phyloP scores from a whole-genome alignment of 2,113 vertebrate genomes.

The Amazona guildingii region DNA sequence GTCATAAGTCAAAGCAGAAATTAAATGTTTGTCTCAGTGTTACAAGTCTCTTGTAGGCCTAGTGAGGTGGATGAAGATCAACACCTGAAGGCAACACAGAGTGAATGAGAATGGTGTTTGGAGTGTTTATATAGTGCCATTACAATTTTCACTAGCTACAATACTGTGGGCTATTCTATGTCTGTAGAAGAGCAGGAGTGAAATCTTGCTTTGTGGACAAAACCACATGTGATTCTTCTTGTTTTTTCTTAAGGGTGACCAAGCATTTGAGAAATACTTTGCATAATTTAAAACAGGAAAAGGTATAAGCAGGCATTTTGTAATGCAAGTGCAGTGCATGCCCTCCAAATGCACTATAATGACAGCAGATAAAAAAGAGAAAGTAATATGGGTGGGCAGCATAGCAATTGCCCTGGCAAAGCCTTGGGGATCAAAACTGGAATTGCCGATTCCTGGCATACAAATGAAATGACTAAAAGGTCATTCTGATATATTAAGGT shows the following conservation, averaged over 20 bases:
- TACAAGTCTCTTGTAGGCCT: background rate
- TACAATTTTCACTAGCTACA: background rate
- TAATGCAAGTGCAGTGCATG: fast-evolving
- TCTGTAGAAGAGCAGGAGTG: background rate
- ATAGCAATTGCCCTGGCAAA: background rate
- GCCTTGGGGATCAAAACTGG: background rate
- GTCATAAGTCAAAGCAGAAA: background rate
- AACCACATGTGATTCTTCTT: background rate
- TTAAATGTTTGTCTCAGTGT: background rate
- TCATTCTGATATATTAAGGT: background rate
- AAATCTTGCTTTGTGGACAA: background rate
- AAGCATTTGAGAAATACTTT: background rate
- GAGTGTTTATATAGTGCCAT: background rate
- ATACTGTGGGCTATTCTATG: background rate
- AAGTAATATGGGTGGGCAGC: background rate
- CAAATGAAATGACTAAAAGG: background rate
- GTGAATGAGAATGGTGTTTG: background rate
- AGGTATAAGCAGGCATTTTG: background rate
- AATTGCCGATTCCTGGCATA: background rate
- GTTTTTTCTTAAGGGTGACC: background rate
- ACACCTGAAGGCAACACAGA: background rate
- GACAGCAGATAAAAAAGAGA: background rate
- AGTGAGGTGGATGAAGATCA: background rate
- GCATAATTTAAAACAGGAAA: background rate
- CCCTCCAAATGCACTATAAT: background rate